Base-by-base conservation (phyloP, 2,797 vertebrate species). In the Coreius guichenoti region DNA sequence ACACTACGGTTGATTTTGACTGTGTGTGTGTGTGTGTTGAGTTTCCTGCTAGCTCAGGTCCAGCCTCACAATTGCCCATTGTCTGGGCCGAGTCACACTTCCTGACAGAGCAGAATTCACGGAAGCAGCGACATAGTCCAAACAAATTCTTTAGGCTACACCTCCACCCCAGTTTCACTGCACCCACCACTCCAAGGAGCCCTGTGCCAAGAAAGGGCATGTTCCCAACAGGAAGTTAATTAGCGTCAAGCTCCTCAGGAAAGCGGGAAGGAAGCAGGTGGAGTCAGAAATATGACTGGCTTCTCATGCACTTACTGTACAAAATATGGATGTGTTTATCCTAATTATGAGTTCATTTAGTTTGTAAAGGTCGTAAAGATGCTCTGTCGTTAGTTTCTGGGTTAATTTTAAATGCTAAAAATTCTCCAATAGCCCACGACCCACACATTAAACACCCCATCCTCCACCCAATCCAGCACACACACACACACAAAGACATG, bases 41-140 rank as follows among this genome's bases (percentile, higher is more conserved):
- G 51, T 91, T 95, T 96, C 95, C 94, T 95, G 94, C 88, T 90
- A 92, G 91, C 92, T 92, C 92, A 90, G 93, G 91, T 84, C 83
- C 77, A 6, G 84, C 86, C 92, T 93, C 65, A 94, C 94, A 95
- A 96, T 96, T 93, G 94, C 89, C 94, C 92, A 95, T 96, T 96
- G 95, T 96, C 93, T 89, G 86, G 93, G 90, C 89, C 91, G 86
- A 88, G 92, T 86, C 92, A 89, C 81, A 76, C 91, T 95, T 96
- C 95, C 95, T 95, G 94, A 87, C 89, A 85, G 85, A 87, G 92
- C 94, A 96, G 93, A 96, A 96, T 96, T 95, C 93, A 92, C 94
- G 95, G 95, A 96, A 96, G 95, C 92, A 92, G 90, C 91, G 91
- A 93, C 92, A 89, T 83, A 93, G 93, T 90, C 93, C 93, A 95